Base-by-base conservation (phyloP, 2,797 vertebrate genomes). In the Lepilemur septentrionalis region DNA sequence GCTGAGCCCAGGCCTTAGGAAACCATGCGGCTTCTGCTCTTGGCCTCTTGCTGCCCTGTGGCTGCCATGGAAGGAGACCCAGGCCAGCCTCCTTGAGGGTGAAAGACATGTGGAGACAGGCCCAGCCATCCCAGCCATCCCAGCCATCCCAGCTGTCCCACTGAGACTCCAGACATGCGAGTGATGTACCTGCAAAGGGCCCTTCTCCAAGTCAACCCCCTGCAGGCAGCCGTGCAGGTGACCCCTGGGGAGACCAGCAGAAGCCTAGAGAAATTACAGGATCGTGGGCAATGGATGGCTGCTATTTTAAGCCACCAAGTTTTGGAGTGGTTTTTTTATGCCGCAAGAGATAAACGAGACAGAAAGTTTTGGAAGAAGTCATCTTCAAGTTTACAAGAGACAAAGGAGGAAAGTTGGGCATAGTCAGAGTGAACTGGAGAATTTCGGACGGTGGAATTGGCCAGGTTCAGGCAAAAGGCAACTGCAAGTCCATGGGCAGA, bases 301-400 rank as follows among this genome's bases (percentile, higher is more conserved):
- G 70, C 79, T 76, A 70, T 81, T 96, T 92, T 89, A 75, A 92
- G 83, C 30, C 87, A 50, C 76, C 22, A 69, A 63, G 41, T 95
- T 35, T 55, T 38, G 48, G 59, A 13, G 46, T 43, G 0, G 25
- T 82, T 92, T 86, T 86, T 91, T 43, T 22, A 43, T 22, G 6
- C 15, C 63, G 50, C 28, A 22, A 4, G 61, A 83, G 50, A 63
- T 72, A 94, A 79, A 75, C 38, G 57, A 97, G 48, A 61, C 32
- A 41, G 30, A 38, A 87, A 89, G 30, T 25, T 69, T 63, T 18
- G 22, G 32, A 63, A 32, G 25, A 69, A 82, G 73, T 41, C 30
- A 38, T 86, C 57, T 87, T 41, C 30, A 57, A 6, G 63, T 79
- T 93, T 46, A 4, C 82, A 86, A 89, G 55, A 35, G 69, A 69